Base-by-base conservation (phyloP, 2,888 invertebrate species). In the Philopedon plagiatum region DNA sequence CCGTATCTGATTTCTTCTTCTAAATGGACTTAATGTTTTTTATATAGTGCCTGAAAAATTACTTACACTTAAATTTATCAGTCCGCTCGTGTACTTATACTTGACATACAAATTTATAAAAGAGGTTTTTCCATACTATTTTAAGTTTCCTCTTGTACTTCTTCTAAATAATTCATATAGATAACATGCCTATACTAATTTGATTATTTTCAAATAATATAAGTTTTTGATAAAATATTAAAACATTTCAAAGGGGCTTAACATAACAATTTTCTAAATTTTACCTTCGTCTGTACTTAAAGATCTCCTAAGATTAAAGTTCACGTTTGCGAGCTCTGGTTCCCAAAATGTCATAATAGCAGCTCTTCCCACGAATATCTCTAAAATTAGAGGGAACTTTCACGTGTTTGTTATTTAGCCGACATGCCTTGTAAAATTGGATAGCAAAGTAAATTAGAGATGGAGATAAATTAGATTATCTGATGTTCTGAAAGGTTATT, bases 381-480 rank as follows among this genome's bases (percentile, higher is more conserved):
- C 46, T 26, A 39, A 54, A 64, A 54, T 51, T 32, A 32, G 11
- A 26, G 54, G 56, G 18, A 13, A 65, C 11, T 57, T 57, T 57
- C 57, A 57, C 57, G 57, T 57, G 34, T 57, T 57, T 57, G 57
- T 57, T 57, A 57, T 57, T 57, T 57, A 37, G 21, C 37, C 32
- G 34, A 57, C 34, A 57, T 34, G 57, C 34, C 57, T 57, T 37
- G 34, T 34, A 57, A 21, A 57, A 34, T 57, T 21, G 37, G 34
- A 34, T 57, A 18, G 57, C 32, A 57, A 34, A 57, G 37, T 34
- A 34, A 57, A 57, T 57, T 57, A 57, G 34, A 57, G 32, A 57
- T 57, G 57, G 37, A 57, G 37, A 57, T 32, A 57, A 57, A 57
- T 57, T 57, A 57, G 37, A 57, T 57, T 57, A 57, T 57, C 57